Evolutionary conservation across 2,888 invertebrate species (phyloP), one percentile per base, ranked within the genome.

Genomic region (Chaitophorus viminalis): DNA sequence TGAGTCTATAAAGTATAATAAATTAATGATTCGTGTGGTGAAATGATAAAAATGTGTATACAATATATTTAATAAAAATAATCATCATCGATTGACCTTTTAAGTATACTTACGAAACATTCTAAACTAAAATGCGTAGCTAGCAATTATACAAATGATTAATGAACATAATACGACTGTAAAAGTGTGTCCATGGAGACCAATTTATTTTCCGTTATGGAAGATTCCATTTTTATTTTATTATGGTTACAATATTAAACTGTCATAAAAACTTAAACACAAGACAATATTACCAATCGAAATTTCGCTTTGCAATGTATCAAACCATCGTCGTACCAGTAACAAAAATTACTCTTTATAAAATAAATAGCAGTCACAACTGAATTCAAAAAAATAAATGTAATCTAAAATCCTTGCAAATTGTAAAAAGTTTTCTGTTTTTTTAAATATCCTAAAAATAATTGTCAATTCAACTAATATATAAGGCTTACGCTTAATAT

Each of bases 261-360:
- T 8, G 25, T 4, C 21, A 74, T 21, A 77, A 77, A 36, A 79
- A 65, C 65, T 78, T 52, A 5, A 33, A 78, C 33, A 60, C 79
- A 29, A 79, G 25, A 18, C 65, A n/a, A 46, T 25, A n/a, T 14
- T 25, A 8, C 0, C 33, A 78, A 33, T 36, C 17, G 17, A 65
- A n/a, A 14, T 60, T 39, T 8, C 8, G 18, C n/a, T 79, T 65
- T 36, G 36, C 36, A 65, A 65, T 78, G 36, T 39, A 65, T 79
- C 79, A 79, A 79, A 29, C 79, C 60, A 14, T 79, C n/a, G n/a
- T 36, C n/a, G n/a, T 36, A 65, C 65, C 29, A 36, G 79, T 79
- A 36, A 65, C 65, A 65, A 60, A 52, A 60, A 21, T 74, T 25
- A 3, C 36, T 11, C 21, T 33, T 6, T 25, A 11, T 25, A 18